Conservation (phyloP, 2,888 invertebrate species). For the Synergus gifuensis region DNA sequence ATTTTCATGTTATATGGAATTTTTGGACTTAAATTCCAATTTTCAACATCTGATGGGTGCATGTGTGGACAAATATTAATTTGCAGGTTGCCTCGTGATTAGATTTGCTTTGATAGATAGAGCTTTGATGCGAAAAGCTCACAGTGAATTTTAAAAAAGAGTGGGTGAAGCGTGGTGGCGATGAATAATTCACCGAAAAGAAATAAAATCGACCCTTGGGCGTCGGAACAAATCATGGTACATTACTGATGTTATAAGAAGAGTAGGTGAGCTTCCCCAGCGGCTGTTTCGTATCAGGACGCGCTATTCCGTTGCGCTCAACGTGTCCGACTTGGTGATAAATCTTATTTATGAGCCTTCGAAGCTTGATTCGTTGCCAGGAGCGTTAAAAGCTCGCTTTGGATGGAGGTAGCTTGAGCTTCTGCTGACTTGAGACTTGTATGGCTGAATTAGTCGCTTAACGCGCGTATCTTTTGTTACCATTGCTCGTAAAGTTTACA, state of each 20-base stretch:
- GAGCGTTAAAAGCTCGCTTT: slow-evolving; percentile 52
- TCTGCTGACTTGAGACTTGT: not conserved
- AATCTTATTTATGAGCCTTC: slow-evolving; percentile 57
- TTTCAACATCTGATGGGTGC: no score
- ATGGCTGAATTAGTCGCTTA: slow-evolving; percentile 6
- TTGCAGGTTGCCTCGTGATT: not conserved
- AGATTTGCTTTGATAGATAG: slow-evolving; percentile 6
- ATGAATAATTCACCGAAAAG: slow-evolving; percentile 62
- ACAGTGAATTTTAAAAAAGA: slow-evolving; percentile 16
- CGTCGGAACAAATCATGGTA: slow-evolving; percentile 57
- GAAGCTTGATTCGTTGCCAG: slow-evolving; percentile 56
- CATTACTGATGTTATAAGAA: slow-evolving; percentile 44
- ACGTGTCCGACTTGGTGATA: slow-evolving; percentile 47
- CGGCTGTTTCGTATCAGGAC: slow-evolving; percentile 41
- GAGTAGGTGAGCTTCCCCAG: slow-evolving; percentile 32
- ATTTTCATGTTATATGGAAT: no score
- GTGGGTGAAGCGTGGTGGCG: slow-evolving; percentile 24
- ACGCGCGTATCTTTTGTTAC: not conserved
- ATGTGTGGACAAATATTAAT: not conserved
- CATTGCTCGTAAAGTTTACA: not conserved
- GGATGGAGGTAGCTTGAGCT: slow-evolving; percentile 8
- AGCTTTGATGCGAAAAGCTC: slow-evolving; percentile 17
- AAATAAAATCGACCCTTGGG: slow-evolving; percentile 53
- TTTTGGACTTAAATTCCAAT: no score
- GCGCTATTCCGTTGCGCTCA: slow-evolving; percentile 34